Conservation (phyloP, 2,797 vertebrate species). For the Prionace glauca region DNA sequence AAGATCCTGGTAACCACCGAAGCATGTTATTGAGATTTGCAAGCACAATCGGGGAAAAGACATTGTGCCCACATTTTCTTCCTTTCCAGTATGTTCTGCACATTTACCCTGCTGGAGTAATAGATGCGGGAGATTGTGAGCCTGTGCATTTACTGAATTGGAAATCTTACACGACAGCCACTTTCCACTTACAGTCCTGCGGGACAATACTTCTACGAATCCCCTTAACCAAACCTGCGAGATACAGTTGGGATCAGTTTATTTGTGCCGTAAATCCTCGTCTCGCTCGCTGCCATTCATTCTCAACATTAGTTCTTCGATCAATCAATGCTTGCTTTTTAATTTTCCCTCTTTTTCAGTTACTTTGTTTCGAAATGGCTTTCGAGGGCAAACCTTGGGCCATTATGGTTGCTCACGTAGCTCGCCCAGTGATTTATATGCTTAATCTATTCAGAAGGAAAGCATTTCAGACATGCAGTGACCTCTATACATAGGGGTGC, state of each 20-base stretch:
- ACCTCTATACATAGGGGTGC: neutral
- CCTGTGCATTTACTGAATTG: neutral
- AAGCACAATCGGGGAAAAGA: neutral
- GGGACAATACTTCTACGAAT: neutral
- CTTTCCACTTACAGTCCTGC: neutral
- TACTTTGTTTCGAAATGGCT: neutral
- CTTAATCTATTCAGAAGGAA: neutral
- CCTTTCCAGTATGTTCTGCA: neutral
- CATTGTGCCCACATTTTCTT: neutral
- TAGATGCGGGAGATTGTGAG: neutral
- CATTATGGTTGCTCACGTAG: neutral
- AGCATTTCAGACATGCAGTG: neutral
- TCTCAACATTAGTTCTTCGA: neutral
- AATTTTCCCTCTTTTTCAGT: neutral
- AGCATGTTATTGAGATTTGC: no score
- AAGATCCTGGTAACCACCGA: neutral
- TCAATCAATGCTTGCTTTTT: neutral
- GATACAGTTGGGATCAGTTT: neutral
- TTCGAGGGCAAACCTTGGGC: neutral
- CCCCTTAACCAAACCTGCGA: neutral
- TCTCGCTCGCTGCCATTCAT: neutral
- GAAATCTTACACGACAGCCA: neutral
- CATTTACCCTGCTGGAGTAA: neutral
- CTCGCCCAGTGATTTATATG: neutral
- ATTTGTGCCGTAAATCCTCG: no score